Percentiles rank a stretch among this genome's conserved stretches.
phyloP scores from a whole-genome alignment of 2,113 vertebrate genomes.

The Antennarius striatus region DNA sequence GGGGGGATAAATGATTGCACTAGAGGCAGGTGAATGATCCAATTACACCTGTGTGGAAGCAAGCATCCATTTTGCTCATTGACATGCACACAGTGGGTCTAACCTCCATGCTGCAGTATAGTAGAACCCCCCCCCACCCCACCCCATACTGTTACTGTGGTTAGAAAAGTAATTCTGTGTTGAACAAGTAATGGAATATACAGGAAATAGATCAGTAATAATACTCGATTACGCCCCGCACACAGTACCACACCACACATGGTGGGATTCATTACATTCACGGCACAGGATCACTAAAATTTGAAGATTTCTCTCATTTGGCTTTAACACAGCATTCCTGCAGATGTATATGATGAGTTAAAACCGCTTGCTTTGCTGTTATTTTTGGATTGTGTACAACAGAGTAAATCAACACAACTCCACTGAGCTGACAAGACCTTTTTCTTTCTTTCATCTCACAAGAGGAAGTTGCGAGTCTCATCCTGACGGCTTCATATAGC shows the following conservation, averaged over 20 bases:
- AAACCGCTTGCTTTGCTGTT: conserved; percentile 47
- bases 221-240: too few relatives aligned
- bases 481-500: conserved; percentile 47
- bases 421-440: conserved; percentile 17
- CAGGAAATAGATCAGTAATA: too few relatives aligned
- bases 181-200: too few relatives aligned
- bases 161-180: too few relatives aligned
- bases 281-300: too few relatives aligned
- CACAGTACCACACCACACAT: too few relatives aligned
- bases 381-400: conserved; percentile 39
- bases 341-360: conserved; percentile 34
- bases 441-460: conserved; percentile 42
- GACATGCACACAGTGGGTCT: conserved; percentile 27
- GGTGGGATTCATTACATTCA: too few relatives aligned
- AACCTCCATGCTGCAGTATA: too few relatives aligned
- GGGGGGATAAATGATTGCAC: conserved; percentile 58
- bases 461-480: conserved; percentile 44
- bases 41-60: conserved; percentile 55
- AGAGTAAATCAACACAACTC: conserved; percentile 56
- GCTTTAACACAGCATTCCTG: conserved; percentile 17
- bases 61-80: conserved; percentile 45
- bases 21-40: conserved; percentile 50
- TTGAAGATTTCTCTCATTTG: background rate
- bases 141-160: too few relatives aligned
- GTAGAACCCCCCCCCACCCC: too few relatives aligned